A percentile compares a stretch with the other conserved stretches of the same genome.
phyloP scores from a whole-genome alignment of 2,797 vertebrate species.

The Sebastes iracundus region DNA sequence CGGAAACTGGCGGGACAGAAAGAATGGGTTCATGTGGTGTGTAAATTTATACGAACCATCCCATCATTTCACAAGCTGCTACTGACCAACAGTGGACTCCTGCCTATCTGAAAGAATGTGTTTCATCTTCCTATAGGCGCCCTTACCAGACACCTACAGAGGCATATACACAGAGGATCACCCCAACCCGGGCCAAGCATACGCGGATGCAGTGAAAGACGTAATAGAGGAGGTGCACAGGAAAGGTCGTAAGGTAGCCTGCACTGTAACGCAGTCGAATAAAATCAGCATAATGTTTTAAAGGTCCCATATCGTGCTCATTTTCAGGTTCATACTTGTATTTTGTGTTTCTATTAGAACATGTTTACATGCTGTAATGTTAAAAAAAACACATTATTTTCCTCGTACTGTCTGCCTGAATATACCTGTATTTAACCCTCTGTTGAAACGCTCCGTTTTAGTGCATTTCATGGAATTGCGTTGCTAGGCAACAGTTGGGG shows the following conservation, averaged over 20 bases:
- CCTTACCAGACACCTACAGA: conserved; percentile 92
- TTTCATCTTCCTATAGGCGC: conserved; percentile 80
- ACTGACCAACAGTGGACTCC: not conserved
- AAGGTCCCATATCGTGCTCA: too few relatives aligned
- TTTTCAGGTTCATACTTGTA: too few relatives aligned
- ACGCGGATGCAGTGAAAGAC: conserved; percentile 86
- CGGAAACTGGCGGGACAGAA: conserved; percentile 92
- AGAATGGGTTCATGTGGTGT: conserved; percentile 98
- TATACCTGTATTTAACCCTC: too few relatives aligned
- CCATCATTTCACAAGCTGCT: conserved; percentile 2
- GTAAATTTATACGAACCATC: conserved; percentile 63
- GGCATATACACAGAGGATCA: conserved; percentile 89
- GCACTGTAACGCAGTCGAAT: not conserved
- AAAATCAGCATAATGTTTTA: not conserved
- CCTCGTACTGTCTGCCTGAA: too few relatives aligned
- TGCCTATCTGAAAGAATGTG: not conserved
- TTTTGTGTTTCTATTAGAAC: too few relatives aligned
- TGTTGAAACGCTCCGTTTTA: too few relatives aligned
- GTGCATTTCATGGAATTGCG: too few relatives aligned
- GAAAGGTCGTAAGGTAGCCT: conserved; percentile 86
- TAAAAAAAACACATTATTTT: too few relatives aligned
- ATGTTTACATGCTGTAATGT: too few relatives aligned
- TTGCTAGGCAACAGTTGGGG: too few relatives aligned
- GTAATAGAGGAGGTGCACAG: conserved; percentile 84
- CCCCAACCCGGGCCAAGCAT: conserved; percentile 85